Base-by-base conservation (phyloP, 2,113 vertebrate genomes). In the Reinhardtius hippoglossoides region DNA sequence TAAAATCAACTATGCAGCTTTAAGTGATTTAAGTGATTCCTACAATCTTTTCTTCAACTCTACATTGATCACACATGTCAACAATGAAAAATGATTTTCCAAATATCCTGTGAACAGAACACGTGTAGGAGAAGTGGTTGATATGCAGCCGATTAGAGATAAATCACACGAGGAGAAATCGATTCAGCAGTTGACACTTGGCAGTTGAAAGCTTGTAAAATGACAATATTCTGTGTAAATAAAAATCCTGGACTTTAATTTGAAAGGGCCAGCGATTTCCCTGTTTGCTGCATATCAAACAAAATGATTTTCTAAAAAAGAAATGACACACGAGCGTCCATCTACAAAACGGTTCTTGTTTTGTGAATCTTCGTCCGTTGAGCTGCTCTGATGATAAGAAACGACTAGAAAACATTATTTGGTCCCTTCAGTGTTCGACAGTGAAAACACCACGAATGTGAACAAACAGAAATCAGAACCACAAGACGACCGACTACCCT, bases 381-480 rank as follows among this genome's bases (percentile, higher is more conserved):
- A 71, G 71, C 74, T 81, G 84, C 69, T 87, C 72, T 67, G 61
- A 82, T 74, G 70, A 83, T 42, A 78, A 66, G 83, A 86, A 84
- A 78, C 37, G 48, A 60, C 54, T 72, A 75, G 0, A 89, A 83
- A 81, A 81, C 40, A 12, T 52, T 1, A 27, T 86, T 92, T 92
- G 88, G 93, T 90, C 91, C 91, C 84, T 82, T 87, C 54, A 15
- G 52, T 61, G 73, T 81, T 84, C 80, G n/a, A 57, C 37, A n/a
- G 42, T 73, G 63, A 74, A 81, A 40, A 71, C 68, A 50, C 46
- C 7, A 61, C 56, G 37, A 23, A 13, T 44, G 58, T 60, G 24
- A 72, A 80, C 61, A 68, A 31, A 87, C 66, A 76, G 68, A 81
- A 73, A 14, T 20, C 16, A 71, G 66, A 66, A 55, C 67, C 44